Percentiles rank a stretch among this genome's conserved stretches.
Evolutionary conservation across 2,113 vertebrate species (phyloP).

Genomic region (Hippocampus abdominalis): DNA sequence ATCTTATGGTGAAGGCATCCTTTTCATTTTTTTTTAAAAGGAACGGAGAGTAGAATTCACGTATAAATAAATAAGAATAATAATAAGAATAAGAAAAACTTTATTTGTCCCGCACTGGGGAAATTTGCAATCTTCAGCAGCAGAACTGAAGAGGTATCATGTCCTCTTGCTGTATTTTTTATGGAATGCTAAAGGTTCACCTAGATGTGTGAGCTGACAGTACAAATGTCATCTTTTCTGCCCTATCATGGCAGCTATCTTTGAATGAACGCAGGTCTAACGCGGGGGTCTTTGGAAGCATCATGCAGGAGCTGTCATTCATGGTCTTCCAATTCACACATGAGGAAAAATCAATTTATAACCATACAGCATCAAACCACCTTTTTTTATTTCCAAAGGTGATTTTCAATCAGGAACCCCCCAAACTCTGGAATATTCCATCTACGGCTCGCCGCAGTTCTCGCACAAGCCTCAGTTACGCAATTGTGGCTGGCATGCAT

Average conservation of each 20-base stretch:
- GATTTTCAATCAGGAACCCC: neutral
- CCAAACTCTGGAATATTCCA: neutral
- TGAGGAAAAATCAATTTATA: neutral
- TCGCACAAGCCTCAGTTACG: neutral
- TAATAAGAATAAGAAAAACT: no score
- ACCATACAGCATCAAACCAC: neutral
- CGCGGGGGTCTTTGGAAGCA: neutral
- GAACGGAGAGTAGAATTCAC: no score
- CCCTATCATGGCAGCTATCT: neutral
- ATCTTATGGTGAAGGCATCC: no score
- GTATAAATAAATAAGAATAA: no score
- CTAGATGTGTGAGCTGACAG: slow-evolving; percentile 1
- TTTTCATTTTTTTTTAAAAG: no score
- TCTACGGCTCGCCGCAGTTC: neutral
- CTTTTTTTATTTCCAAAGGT: neutral
- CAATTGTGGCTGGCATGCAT: neutral
- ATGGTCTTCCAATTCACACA: neutral
- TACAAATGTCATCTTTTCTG: neutral
- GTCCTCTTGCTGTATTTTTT: neutral
- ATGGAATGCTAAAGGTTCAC: neutral
- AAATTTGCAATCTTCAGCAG: no score
- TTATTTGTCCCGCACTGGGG: no score
- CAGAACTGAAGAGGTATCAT: neutral
- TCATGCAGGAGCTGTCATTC: neutral
- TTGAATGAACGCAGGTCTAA: neutral